Conservation (phyloP, 2,113 vertebrate species). For the Mobula hypostoma region DNA sequence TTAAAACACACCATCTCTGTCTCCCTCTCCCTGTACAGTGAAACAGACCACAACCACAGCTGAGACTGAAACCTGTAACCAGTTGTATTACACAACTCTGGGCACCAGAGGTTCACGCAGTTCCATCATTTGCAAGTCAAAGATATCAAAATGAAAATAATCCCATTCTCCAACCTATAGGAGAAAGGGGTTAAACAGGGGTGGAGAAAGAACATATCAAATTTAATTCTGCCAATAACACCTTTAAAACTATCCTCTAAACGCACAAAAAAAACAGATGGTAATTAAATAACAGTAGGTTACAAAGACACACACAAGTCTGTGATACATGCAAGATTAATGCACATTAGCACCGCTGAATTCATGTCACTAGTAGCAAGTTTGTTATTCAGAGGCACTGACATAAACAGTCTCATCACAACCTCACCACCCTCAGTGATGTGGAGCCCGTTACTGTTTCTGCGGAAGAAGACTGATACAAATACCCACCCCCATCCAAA, state of each 20-base stretch:
- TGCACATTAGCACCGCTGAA: neutral
- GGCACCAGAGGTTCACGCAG: neutral
- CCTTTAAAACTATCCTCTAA: neutral
- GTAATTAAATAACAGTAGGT: neutral
- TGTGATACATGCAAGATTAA: neutral
- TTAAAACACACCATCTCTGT: neutral
- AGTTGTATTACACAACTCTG: neutral
- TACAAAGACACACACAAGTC: neutral
- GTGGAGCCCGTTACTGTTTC: no score
- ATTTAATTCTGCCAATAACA: neutral
- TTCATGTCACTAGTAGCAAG: neutral
- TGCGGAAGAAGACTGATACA: no score
- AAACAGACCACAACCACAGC: neutral
- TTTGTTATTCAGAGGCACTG: no score
- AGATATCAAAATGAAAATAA: neutral
- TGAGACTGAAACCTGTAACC: neutral
- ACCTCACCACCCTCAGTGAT: no score
- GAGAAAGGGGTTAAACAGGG: neutral
- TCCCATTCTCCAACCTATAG: no score
- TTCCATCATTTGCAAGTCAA: neutral
- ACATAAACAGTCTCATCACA: no score
- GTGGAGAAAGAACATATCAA: neutral
- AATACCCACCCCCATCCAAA: no score
- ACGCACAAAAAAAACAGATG: neutral
- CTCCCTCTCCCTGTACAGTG: neutral